Evolutionary conservation across 2,888 invertebrate genomes (phyloP), one percentile per base, ranked within the genome.

Genomic region (Cactoblastis cactorum): DNA sequence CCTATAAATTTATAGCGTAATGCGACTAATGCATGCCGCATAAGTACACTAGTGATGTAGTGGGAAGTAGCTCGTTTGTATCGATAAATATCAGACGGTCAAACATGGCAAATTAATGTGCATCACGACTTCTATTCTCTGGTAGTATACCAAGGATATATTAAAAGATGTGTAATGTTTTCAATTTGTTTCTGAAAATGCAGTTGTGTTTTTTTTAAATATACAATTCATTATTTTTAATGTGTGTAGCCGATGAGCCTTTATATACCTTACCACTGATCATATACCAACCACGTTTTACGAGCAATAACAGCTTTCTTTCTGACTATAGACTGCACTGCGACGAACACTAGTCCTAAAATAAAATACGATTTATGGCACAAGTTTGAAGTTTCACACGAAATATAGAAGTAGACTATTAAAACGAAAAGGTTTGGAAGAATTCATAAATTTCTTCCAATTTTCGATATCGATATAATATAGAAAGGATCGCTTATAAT

Each of bases 1-100:
- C 43, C 24, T 47, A 48, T 54, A 54, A 54, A 54, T 52, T 50
- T 32, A 49, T 22, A 39, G 28, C 12, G 32, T 49, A 28, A 39
- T 33, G 39, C 24, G 49, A 45, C 28, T 37, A 49, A 51, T 54
- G 51, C 51, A 46, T 51, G 43, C 48, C 22, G 38, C 33, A 34
- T 47, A 22, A 14, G 22, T 47, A 35, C 17, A 19, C 22, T 46
- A 45, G 33, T 45, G 45, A 24, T 2, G 22, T 12, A 4, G 2
- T 0, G 28, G 9, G 17, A 19, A n/a, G 22, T 14, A 12, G 14
- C 11, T 22, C 6, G 4, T 24, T 8, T 14, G 11, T 43, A 17
- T 43, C 43, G 43, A 43, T 43, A 43, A 43, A 43, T 19, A 6
- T 17, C n/a, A n/a, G 12, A 15, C 8, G 3, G 6, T 28, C 5